phyloP scores from a whole-genome alignment of 1,140 invertebrate species.

The Caligus rogercresseyi region DNA sequence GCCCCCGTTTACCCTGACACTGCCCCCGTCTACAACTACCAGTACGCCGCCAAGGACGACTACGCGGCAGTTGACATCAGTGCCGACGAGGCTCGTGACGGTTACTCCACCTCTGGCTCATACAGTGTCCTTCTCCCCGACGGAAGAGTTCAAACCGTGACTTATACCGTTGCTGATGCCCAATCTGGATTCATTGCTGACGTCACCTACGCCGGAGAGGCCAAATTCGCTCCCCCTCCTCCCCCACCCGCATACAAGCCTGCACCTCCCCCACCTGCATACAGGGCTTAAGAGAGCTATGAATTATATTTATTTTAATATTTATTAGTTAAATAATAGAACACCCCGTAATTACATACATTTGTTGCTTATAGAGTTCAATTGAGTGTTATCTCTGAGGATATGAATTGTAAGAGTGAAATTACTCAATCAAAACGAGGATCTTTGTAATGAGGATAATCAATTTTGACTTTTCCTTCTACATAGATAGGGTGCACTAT shows the following conservation, averaged over 20 bases:
- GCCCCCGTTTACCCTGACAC: conserved; percentile 11
- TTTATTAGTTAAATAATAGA: too few relatives aligned
- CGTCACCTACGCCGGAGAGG: too few relatives aligned
- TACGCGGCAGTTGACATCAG: conserved; percentile 18
- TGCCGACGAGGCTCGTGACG: conserved; percentile 22
- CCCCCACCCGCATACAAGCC: conserved; percentile 10
- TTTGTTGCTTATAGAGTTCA: too few relatives aligned
- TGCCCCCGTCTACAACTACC: conserved; percentile 20
- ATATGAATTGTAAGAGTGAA: too few relatives aligned
- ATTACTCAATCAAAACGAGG: too few relatives aligned
- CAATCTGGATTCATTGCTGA: conserved; percentile 13
- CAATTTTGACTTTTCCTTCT: too few relatives aligned
- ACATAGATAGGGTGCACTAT: too few relatives aligned
- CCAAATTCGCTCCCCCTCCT: not conserved
- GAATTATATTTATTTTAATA: too few relatives aligned
- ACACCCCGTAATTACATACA: too few relatives aligned
- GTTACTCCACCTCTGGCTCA: conserved; percentile 15
- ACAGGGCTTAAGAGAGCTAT: too few relatives aligned
- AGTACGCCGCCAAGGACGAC: conserved; percentile 18
- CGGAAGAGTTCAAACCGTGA: conserved; percentile 14
- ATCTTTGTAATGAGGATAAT: too few relatives aligned
- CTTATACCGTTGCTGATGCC: conserved; percentile 15
- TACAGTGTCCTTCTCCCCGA: conserved; percentile 15
- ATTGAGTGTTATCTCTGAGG: too few relatives aligned
- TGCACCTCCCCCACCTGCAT: not conserved